Evolutionary conservation across 2,888 invertebrate species (phyloP).

Genomic region (Callyntrura guangdongensis): DNA sequence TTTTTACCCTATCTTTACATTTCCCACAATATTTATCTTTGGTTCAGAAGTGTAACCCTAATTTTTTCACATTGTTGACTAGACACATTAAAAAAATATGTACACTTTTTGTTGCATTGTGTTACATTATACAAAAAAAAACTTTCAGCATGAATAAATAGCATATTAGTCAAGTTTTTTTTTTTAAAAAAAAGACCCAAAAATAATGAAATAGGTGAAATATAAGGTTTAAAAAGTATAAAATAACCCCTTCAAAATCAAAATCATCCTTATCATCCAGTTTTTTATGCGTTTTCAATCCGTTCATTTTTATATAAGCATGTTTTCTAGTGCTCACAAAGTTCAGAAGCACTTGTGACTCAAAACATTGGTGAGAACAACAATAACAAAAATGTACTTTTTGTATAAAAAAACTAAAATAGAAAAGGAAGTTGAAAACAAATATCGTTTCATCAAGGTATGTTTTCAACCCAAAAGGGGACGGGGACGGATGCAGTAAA

Average conservation of each 20-base stretch:
- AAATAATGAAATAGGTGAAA: not conserved
- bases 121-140: not conserved
- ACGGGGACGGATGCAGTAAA: slow-evolving; percentile 59
- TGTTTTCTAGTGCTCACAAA: not conserved
- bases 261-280: slow-evolving; percentile 34
- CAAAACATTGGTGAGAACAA: slow-evolving; percentile 65
- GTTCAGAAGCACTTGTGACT: slow-evolving; percentile 49
- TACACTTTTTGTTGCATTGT: not conserved
- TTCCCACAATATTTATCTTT: slow-evolving; percentile 66
- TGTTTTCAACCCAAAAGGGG: slow-evolving; percentile 66
- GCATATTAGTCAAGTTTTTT: slow-evolving; percentile 59
- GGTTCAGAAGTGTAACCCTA: slow-evolving; percentile 59
- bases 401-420: slow-evolving; percentile 46
- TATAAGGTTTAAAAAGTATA: not conserved
- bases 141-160: not conserved
- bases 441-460: slow-evolving; percentile 80
- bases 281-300: slow-evolving; percentile 61
- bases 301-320: not conserved
- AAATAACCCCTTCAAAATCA: slow-evolving; percentile 71
- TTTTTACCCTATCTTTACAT: slow-evolving; percentile 60
- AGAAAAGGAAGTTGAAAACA: slow-evolving; percentile 83
- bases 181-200: slow-evolving; percentile 41
- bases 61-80: slow-evolving; percentile 54
- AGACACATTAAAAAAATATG: slow-evolving; percentile 6
- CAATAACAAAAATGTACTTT: slow-evolving; percentile 66